Base-by-base conservation (phyloP, 2,797 vertebrate genomes). In the Sebastes steindachneri region DNA sequence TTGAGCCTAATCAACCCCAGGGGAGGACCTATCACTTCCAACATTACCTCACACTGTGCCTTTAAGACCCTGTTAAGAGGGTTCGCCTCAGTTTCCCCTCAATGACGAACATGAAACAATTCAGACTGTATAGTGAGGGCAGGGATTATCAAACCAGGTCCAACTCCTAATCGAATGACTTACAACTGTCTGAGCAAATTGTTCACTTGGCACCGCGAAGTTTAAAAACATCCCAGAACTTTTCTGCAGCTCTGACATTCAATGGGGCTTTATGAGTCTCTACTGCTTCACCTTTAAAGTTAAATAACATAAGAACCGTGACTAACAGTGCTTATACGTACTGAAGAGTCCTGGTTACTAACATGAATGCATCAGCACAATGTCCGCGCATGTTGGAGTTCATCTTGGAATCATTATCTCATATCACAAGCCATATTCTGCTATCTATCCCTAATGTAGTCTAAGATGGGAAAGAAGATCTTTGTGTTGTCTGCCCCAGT, bases 21-120 rank as follows among this genome's bases (percentile, higher is more conserved):
- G 92, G 91, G 93, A 93, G 75, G 86, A 83, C 84, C 91, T 91
- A 91, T 93, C 89, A 90, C 88, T 91, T 94, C 89, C 89, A 94
- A 85, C 88, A 92, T 94, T 90, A 95, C 93, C 90, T 93, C 90
- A 95, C 85, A 77, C 88, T 82, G 23, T 58, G 85, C 65, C 85
- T 91, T 87, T 81, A 88, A 89, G 87, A 85, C 68, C 75, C 80
- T 70, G 73, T 87, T 79, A 87, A 79, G 80, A 86, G 75, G 76
- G 80, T 87, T 85, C 79, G 80, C 79, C 82, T 85, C 78, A 71
- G 69, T 84, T 92, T 89, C 65, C 77, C 74, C 76, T 78, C 71
- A 48, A 58, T 84, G 88, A 86, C 54, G 26, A 85, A 68, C 68
- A 67, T 77, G 76, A 88, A 80, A 72, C 70, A 77, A 80, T 75